Evolutionary conservation across 2,113 vertebrate genomes (phyloP), one percentile per base, ranked within the genome.

Genomic region (Odontophorus gujanensis): DNA sequence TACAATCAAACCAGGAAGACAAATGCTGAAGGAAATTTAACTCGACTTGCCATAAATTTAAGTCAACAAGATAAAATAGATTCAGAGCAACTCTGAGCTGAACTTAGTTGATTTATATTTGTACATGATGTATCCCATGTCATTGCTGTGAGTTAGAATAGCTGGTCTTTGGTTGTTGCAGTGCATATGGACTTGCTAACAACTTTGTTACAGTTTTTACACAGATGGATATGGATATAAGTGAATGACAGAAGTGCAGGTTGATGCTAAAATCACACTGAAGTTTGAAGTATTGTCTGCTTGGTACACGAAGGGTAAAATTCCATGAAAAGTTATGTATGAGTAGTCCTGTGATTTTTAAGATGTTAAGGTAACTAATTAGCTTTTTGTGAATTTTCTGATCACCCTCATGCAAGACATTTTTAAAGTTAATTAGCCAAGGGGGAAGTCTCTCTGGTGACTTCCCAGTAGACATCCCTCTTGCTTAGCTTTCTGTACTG

Each of bases 11-110:
- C 21, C 47, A 77, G 81, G 81, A 94, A 79, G 72, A 73, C 69
- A 76, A 92, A 81, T 89, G 68, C 3, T 77, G 72, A 74, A 76
- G 73, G 63, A 88, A 91, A 91, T 58, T 36, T 63, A 81, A 62
- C 21, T 76, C 75, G 74, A 10, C 57, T 90, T 90, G 72, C n/a
- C 47, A 16, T 45, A 40, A 57, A 24, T 87, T 47, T 72, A 76
- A 74, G 21, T 93, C 58, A 87, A 65, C 67, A 81, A 81, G 62
- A 43, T 45, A 67, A 87, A 93, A 76, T 48, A 85, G 38, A 18
- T 42, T 89, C 45, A 61, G 74, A 80, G 25, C 28, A 45, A 32
- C 82, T 78, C 36, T 74, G 47, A 43, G 25, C 57, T 58, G 32
- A 8, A 30, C 40, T 75, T 51, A 74, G 7, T 81, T 81, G 68